These are phyloP conservation scores for Oreochromis niloticus DNA, from an alignment of 2,113 vertebrate species.

Conservation along the genomic window DNA sequence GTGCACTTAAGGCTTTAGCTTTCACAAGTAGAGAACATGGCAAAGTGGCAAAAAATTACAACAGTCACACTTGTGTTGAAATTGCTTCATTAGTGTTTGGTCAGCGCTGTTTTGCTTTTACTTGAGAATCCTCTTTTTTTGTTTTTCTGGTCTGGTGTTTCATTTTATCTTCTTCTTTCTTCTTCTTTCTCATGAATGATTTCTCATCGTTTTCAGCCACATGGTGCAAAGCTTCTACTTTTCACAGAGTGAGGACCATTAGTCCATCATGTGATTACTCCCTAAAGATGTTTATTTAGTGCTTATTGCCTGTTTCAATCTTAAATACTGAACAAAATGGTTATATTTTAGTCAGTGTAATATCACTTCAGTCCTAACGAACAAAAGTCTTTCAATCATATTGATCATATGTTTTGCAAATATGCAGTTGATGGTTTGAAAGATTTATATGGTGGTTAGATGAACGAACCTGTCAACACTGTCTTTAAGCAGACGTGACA, in stretches of 20 bases:
- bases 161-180: not conserved
- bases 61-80: not conserved
- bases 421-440: not conserved
- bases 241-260: not conserved
- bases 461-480: not conserved
- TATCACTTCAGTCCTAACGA: not conserved
- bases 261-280: not conserved
- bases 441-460: not conserved
- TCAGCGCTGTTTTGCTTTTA: not conserved
- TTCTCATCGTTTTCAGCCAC: not conserved
- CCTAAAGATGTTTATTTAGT: not conserved
- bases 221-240: not conserved
- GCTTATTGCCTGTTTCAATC: not conserved
- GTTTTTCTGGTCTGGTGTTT: not conserved
- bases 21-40: not conserved
- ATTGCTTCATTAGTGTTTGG: not conserved
- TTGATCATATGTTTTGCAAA: not conserved
- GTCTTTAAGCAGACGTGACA: not conserved
- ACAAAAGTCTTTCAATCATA: not conserved
- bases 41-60: not conserved
- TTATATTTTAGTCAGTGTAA: not conserved
- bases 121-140: not conserved
- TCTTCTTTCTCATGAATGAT: not conserved
- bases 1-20: not conserved
- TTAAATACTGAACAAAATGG: not conserved